phyloP scores from a whole-genome alignment of 2,113 vertebrate species.

The Astatoreochromis straeleni region DNA sequence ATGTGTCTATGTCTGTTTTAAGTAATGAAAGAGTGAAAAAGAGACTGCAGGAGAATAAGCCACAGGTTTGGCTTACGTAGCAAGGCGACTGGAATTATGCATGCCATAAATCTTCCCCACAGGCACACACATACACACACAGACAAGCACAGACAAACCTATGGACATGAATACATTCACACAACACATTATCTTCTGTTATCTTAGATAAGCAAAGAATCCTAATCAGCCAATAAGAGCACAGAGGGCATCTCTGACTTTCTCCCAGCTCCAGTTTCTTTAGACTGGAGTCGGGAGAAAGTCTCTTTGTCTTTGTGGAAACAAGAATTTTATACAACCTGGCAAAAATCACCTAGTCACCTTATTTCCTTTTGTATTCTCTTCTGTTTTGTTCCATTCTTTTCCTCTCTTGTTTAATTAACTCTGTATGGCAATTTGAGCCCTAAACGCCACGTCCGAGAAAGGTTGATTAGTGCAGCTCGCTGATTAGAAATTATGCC shows the following conservation, averaged over 20 bases:
- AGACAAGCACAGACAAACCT: not conserved
- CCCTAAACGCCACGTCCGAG: constrained; percentile 12
- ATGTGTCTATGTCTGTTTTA: not conserved
- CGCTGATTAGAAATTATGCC: constrained; percentile 46
- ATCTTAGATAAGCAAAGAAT: constrained; percentile 46
- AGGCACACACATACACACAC: not conserved
- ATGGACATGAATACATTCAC: not conserved
- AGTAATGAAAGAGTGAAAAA: not conserved
- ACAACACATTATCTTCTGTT: constrained; percentile 28
- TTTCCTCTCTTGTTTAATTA: constrained; percentile 29
- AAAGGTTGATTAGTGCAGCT: constrained; percentile 47
- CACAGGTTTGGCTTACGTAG: constrained; percentile 45
- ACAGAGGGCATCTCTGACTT: constrained; percentile 12
- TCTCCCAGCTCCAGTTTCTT: not conserved
- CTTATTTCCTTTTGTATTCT: not conserved
- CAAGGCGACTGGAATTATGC: constrained; percentile 8
- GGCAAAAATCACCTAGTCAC: not conserved
- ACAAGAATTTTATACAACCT: not conserved
- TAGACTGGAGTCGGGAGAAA: not conserved
- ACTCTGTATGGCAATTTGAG: constrained; percentile 15
- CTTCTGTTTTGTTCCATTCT: not conserved
- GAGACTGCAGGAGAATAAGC: not conserved
- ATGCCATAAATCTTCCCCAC: constrained; percentile 38
- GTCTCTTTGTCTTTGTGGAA: not conserved
- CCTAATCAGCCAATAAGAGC: constrained; percentile 34